Evolutionary conservation across 2,797 vertebrate genomes (phyloP), one percentile per base, ranked within the genome.

Genomic region (Clarias fuscus): DNA sequence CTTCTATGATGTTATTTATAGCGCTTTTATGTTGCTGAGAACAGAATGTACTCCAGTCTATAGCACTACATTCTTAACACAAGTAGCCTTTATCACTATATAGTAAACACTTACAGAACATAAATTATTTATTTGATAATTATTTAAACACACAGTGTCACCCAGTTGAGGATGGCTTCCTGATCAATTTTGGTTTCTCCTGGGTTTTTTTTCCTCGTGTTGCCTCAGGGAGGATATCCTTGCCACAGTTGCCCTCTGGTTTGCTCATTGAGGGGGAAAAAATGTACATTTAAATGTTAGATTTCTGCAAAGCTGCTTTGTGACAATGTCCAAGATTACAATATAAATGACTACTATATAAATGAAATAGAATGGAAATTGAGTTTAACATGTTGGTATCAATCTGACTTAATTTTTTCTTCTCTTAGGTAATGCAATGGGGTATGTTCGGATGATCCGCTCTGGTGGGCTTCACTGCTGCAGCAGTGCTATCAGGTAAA

Each of bases 381-480:
- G 13, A 40, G 59, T 83, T 68, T 40, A 80, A 43, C 20, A 53
- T 43, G 48, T 56, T 22, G 4, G 7, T 30, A 7, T 59, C 27
- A 17, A 24, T 48, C 22, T 20, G 5, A 10, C 56, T 48, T 71
- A n/a, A 0, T 71, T 5, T 13, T 33, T 73, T 72, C 83, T 87
- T 82, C 20, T 89, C 86, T 56, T 91, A 99, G 98, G 98, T 73
- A 99, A 99, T 0, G 98, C 98, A 20, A 99, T 99, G 98, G 98
- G 98, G 84, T 99, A 99, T 22, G 96, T 99, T 73, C 95, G 98
- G 5, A 99, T 99, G 98, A 99, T 99, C 92, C 97, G 98, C 81
- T 99, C 98, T 48, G 98, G 98, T 87, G 98, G 98, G 77, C 96
- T 99, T 84, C 98, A 99, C 89, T 99, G 98, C 88, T 99, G 98